Base-by-base conservation (phyloP, 2,113 vertebrate genomes). In the Rhineura floridana region DNA sequence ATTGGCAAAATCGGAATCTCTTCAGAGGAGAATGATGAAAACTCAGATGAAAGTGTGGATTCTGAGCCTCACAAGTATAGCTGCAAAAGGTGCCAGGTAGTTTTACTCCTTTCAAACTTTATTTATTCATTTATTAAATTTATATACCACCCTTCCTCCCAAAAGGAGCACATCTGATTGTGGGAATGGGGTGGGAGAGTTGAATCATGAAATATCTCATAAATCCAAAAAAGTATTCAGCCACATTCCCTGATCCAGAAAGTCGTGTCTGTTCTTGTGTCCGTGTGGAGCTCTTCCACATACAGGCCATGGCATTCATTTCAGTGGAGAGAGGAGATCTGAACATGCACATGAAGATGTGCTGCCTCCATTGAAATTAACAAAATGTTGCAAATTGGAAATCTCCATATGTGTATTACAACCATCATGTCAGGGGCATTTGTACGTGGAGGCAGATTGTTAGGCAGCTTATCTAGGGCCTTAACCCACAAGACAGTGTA, bases 1-100 rank as follows among this genome's bases (percentile, higher is more conserved):
- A 99, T 99, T 85, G 98, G 97, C 88, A 99, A 99, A 97, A 99
- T 99, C 39, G 99, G 99, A 63, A 99, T 99, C 91, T 98, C 98
- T 2, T 98, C 98, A 0, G 98, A 97, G 12, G 98, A 98, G 83
- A 98, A 98, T 0, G 98, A 99, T 0, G 98, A 98, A 69, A 97
- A 97, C 79, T 97, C 98, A 0, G 98, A 99, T 0, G 98, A 97
- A 21, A 98, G 98, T 0, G 98, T 98, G 0, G 98, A 98, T 88
- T 98, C 97, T 0, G 98, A 98, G 87, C 98, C 97, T 65, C 98
- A 99, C 96, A 99, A 99, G 93, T 99, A 99, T 96, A 99, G 98
- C 97, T 99, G 98, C 96, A 99, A 99, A 95, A 98, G 99, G 95
- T 99, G 99, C 94, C 99, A 99, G 96, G 99, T 99, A 95, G 88